Evolutionary conservation across 2,888 invertebrate species (phyloP), one percentile per base, ranked within the genome.

Genomic region (Meiosimyza platycephala): DNA sequence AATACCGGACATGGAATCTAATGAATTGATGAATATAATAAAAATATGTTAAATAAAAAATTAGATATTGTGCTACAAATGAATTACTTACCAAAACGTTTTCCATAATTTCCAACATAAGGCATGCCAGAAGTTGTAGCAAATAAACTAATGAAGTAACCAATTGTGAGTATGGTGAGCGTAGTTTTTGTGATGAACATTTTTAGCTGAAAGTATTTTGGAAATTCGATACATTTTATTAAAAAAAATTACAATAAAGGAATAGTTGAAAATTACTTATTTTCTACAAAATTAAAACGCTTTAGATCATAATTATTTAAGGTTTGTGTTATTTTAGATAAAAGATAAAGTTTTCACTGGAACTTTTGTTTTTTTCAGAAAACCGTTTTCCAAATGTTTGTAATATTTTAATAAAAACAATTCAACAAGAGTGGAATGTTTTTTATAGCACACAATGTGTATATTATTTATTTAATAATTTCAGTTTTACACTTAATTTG

Each of bases 1-100:
- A 83, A 90, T 90, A 77, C 89, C 89, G 72, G 80, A 78, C 79
- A 84, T 80, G 40, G 81, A 73, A 79, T 82, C 81, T 81, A 50
- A 33, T 50, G 48, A 16, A 52, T 40, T 40, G 6, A 9, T 40
- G 9, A 40, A 40, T 7, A 9, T 40, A 9, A 9, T 40, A 40
- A 40, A 40, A 40, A n/a, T n/a, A n/a, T n/a, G n/a, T 9, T 1
- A 9, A 40, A 40, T 40, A 6, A 40, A 9, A 40, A 40, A 40
- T 40, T 28, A 28, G 28, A 28, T 28, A 28, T n/a, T 51, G 40
- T 16, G 18, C 11, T 33, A 15, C 22, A 60, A 28, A 6, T n/a
- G 40, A 40, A 66, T 52, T 57, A 77, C 80, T 79, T 82, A 87
- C 87, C 87, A 78, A 83, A 86, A 74, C 87, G 80, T 78, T 87